Evolutionary conservation across 2,797 vertebrate species (phyloP), one percentile per base, ranked within the genome.

Genomic region (Pantherophis alleghaniensis): DNA sequence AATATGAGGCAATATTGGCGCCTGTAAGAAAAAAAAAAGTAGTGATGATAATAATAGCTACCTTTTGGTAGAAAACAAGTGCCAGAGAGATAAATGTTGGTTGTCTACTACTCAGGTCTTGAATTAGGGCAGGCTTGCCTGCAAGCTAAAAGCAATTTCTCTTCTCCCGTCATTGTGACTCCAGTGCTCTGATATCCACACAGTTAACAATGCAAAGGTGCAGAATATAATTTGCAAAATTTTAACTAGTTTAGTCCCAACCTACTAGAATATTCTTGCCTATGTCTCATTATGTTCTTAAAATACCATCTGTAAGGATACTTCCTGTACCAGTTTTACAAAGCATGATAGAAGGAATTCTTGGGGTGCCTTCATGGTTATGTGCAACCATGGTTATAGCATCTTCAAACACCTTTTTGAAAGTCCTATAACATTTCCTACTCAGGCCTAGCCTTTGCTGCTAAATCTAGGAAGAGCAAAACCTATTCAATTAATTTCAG

Each of bases 1-100:
- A 74, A 87, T 90, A 53, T 56, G 60, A 88, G 86, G 87, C 22
- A n/a, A 87, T 57, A 51, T 53, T 92, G 90, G 90, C 87, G 16
- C 60, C 69, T 69, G 3, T 86, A 53, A 55, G 69, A 28, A 28
- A 42, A 28, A 74, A 69, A 18, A 69, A 37, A 37, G 4, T 28
- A 83, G 63, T 5, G 5, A 63, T 55, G 55, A 88, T 88, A 14
- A 83, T 91, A 86, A 93, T 47, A 91, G 56, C 14, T 47, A 57
- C 69, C 26, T 91, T 91, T 57, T 7, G 5, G 93, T 63, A 57
- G 89, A 88, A 91, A 86, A 51, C 66, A 88, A 90, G 37, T 37
- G 20, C 18, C 18, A 47, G 66, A 37, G 55, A 55, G 63, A 42
- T 90, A 60, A 32, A 32, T 74, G 22, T 88, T 91, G 86, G 51